These are phyloP conservation scores for Patiria pectinifera DNA, from an alignment of 53 echinoderm and acorn worm genomes.

Conservation along the genomic window DNA sequence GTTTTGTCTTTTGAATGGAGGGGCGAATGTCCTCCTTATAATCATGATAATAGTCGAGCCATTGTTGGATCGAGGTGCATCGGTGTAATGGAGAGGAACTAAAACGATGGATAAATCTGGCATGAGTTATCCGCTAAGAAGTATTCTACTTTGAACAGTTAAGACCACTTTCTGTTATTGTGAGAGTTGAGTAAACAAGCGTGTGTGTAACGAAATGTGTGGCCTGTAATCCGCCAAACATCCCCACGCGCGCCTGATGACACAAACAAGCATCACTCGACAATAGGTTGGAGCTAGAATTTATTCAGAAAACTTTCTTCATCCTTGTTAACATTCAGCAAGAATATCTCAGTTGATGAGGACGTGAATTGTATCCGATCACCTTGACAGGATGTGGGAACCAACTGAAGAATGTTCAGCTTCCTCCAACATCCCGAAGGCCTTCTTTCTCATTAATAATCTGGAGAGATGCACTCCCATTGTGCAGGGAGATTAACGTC, in stretches of 20 bases:
- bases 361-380: background rate
- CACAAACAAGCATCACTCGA: no score
- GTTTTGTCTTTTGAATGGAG: background rate
- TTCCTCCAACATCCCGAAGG: background rate
- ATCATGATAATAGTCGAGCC: background rate
- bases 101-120: background rate
- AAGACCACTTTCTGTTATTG: background rate
- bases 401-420: background rate
- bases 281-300: no score
- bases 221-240: background rate
- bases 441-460: background rate
- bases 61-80: background rate
- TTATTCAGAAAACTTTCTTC: background rate
- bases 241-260: background rate
- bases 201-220: background rate
- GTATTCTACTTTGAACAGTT: background rate
- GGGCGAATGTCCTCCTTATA: background rate
- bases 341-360: background rate
- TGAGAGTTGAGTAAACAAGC: background rate
- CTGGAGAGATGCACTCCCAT: background rate
- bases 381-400: background rate
- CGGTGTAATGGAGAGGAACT: constrained; percentile 33
- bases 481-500: background rate
- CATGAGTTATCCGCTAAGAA: background rate
- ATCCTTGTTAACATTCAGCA: background rate